These are phyloP conservation scores for Stomatorhinus walkeri DNA, from an alignment of 2,797 vertebrate species.

Conservation along the genomic window DNA sequence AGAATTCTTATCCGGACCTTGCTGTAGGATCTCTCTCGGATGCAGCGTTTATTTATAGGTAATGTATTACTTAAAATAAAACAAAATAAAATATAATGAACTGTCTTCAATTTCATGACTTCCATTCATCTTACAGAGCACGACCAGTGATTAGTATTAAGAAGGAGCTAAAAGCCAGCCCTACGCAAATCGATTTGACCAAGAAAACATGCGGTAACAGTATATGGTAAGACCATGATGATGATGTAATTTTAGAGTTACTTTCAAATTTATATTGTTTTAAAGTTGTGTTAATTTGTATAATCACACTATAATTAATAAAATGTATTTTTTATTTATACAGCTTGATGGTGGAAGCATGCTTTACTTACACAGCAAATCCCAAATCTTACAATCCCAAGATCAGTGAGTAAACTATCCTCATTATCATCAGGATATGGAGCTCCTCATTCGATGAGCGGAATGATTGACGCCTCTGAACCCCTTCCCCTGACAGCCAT, in stretches of 20 bases:
- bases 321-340: background rate
- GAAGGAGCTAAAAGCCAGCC: slow-evolving; percentile 69
- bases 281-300: background rate
- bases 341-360: slow-evolving; percentile 73
- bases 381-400: slow-evolving; percentile 62
- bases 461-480: slow-evolving; percentile 25
- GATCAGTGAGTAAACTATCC: slow-evolving; percentile 70
- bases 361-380: slow-evolving; percentile 77
- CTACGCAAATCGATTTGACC: slow-evolving; percentile 73
- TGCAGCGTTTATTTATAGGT: slow-evolving; percentile 80
- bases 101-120: background rate
- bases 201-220: slow-evolving; percentile 57
- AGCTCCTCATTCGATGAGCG: background rate
- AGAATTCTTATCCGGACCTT: slow-evolving; percentile 84
- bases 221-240: slow-evolving; percentile 50
- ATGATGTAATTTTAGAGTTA: background rate
- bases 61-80: background rate
- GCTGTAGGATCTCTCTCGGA: slow-evolving; percentile 91
- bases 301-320: slow-evolving; percentile 2
- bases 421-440: background rate
- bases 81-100: background rate
- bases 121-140: slow-evolving; percentile 55
- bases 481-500: slow-evolving; percentile 56
- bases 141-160: slow-evolving; percentile 78
- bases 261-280: background rate